phyloP scores from a whole-genome alignment of 2,797 vertebrate genomes.

The Tapera naevia region DNA sequence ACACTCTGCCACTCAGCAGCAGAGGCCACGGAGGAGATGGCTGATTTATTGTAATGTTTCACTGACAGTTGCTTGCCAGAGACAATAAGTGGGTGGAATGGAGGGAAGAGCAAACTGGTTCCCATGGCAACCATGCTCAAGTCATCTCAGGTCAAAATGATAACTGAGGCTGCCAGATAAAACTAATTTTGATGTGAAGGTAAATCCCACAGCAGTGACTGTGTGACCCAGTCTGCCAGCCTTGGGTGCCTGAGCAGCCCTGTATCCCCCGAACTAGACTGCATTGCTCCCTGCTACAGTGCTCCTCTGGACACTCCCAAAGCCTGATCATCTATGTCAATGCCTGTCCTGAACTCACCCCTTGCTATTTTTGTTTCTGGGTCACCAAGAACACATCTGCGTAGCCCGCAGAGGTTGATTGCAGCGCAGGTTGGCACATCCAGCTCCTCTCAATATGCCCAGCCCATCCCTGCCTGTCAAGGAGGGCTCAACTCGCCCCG shows the following conservation, averaged over 20 bases:
- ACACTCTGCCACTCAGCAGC: background rate
- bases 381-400: background rate
- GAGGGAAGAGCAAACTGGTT: background rate
- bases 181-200: background rate
- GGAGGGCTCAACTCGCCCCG: background rate
- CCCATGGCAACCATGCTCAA: background rate
- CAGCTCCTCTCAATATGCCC: background rate
- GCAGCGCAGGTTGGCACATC: background rate
- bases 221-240: background rate
- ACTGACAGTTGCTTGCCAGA: background rate
- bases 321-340: background rate
- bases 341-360: background rate
- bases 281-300: rapidly evolving
- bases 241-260: background rate
- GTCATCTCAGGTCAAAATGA: slow-evolving; percentile 32
- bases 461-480: no score
- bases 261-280: rapidly evolving
- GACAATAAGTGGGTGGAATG: rapidly evolving
- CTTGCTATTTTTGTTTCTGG: slow-evolving; percentile 13
- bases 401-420: background rate
- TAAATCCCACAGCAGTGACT: background rate
- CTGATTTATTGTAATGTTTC: rapidly evolving
- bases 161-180: background rate
- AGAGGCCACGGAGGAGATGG: background rate
- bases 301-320: background rate